Percentiles rank a stretch among this genome's conserved stretches.
Conservation (phyloP, 2,797 vertebrate species). For the Acrossocheilus fasciatus region DNA sequence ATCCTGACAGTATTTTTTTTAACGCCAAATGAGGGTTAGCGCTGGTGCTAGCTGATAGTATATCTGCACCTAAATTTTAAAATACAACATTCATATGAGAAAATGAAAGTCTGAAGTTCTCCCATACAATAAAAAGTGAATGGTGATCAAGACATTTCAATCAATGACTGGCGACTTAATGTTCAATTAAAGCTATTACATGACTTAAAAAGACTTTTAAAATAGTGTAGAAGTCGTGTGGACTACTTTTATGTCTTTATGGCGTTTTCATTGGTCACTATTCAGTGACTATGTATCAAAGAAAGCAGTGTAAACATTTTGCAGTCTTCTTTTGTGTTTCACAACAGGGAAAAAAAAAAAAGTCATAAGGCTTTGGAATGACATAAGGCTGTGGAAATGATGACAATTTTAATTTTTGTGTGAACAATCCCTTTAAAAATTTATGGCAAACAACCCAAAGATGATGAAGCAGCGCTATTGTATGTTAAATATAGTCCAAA, state of each 20-base stretch:
- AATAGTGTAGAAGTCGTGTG: background rate
- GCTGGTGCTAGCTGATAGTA: no score
- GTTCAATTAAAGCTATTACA: background rate
- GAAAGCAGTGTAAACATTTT: background rate
- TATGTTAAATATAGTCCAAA: slow-evolving; percentile 20
- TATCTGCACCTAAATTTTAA: background rate
- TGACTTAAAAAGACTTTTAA: background rate
- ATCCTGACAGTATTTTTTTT: no score
- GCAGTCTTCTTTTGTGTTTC: background rate
- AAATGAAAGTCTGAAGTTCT: background rate
- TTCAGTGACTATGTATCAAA: background rate
- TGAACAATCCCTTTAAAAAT: background rate
- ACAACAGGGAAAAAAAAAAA: background rate
- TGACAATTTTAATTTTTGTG: background rate
- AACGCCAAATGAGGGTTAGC: no score
- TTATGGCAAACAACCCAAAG: slow-evolving; percentile 13
- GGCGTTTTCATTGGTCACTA: background rate
- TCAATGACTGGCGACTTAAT: background rate
- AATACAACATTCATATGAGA: background rate
- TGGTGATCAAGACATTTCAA: background rate
- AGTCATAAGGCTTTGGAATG: background rate
- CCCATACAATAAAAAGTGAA: background rate
- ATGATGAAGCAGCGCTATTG: background rate
- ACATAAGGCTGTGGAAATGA: background rate
- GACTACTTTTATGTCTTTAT: background rate